Evolutionary conservation across 2,888 invertebrate species (phyloP).

Genomic region (Rhaphigaster nebulosa): DNA sequence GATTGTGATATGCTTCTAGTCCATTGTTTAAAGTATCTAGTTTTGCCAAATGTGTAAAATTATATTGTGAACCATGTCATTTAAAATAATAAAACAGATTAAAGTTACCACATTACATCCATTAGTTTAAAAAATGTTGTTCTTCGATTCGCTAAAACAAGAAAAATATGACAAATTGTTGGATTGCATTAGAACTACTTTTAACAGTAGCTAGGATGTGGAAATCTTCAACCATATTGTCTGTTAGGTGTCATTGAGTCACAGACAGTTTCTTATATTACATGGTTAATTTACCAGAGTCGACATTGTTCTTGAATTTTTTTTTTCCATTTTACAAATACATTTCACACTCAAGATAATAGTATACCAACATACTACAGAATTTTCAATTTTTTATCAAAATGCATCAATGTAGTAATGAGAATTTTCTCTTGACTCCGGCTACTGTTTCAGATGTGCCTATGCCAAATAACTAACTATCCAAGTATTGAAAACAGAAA

Average conservation of each 20-base stretch:
- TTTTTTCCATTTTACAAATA: too few relatives aligned
- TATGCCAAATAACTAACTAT: too few relatives aligned
- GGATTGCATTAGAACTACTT: not conserved
- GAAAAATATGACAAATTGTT: not conserved
- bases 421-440: too few relatives aligned
- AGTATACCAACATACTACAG: too few relatives aligned
- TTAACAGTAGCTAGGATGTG: not conserved
- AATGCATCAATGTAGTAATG: too few relatives aligned
- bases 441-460: too few relatives aligned
- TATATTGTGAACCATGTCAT: not conserved
- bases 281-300: not conserved
- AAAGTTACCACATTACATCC: not conserved
- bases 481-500: too few relatives aligned
- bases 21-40: conserved; percentile 21
- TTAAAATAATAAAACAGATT: not conserved
- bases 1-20: conserved; percentile 44
- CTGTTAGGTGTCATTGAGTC: not conserved
- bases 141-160: not conserved
- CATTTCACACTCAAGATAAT: too few relatives aligned
- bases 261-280: not conserved
- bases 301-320: not conserved
- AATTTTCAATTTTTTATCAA: too few relatives aligned
- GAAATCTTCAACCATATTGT: not conserved
- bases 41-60: conserved; percentile 9
- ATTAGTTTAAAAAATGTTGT: not conserved